Evolutionary conservation across 2,113 vertebrate species (phyloP), one percentile per base, ranked within the genome.

Genomic region (Oryzias woworae): DNA sequence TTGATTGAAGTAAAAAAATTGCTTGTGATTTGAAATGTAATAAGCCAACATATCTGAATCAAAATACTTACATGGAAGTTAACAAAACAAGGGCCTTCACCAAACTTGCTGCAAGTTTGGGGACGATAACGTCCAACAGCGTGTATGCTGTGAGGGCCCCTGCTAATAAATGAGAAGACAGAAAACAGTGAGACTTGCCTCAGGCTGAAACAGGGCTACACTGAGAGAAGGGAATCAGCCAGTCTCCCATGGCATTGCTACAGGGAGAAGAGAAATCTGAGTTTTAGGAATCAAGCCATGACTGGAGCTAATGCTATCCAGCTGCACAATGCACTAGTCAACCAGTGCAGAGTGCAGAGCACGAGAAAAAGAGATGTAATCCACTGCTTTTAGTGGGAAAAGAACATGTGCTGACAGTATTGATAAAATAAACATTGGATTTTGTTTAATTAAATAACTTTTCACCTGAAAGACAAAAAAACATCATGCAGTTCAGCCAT

Each of bases 71-170:
- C 89, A 77, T 50, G 68, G 89, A 94, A 93, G 43, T 94, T 93
- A 93, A 95, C 91, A 96, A 20, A 93, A 76, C 91, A 96, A 94
- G 95, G 94, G 76, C 95, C 93, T 95, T 98, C 95, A 96, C 95
- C 95, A 97, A 97, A 97, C 95, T 96, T 96, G 94, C 95, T 96
- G 65, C 93, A 97, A 98, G 95, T 98, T 96, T 98, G 94, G 95
- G 95, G 95, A 97, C 89, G 92, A 55, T 87, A 86, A 85, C 85
- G 94, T 97, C 95, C 95, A 98, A 98, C 95, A 96, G 95, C 92
- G 77, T 89, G 85, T 28, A 86, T 88, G 95, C 95, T 96, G 95
- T 96, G 95, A 94, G 93, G 94, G 94, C 95, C 95, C 95, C 93
- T 84, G 84, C 85, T 92, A 94, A 84, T 88, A 88, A 93, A 94